Base-by-base conservation (phyloP, 92 coral and sea anemone species). In the Siderastrea radians region DNA sequence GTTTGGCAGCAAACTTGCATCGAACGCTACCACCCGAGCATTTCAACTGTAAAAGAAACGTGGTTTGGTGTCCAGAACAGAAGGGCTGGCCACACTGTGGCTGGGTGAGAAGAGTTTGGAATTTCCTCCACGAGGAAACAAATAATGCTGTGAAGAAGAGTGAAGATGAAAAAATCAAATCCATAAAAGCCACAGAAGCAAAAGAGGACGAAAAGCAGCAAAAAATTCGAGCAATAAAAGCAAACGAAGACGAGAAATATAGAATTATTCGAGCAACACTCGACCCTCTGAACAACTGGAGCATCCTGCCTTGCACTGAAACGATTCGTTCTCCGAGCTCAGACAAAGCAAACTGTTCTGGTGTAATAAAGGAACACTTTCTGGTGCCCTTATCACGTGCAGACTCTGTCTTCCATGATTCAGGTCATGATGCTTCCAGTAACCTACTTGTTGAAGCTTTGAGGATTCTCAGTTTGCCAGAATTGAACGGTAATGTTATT, bases 91-190 rank as follows among this genome's bases (percentile, higher is more conserved):
- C 91, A 4, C 66, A 74, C 8, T 2, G 1, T n/a, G 45, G 0
- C 0, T 95, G 98, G 98, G 5, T 93, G 0, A 1, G 16, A 1
- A 70, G 8, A 1, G 96, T 93, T 11, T 95, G 98, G 98, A 62
- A 0, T 15, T 93, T 90, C 47, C 70, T 95, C 11, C 17, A 68
- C 44, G 49, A 67, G 19, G 19, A 63, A 49, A 75, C 81, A 0
- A 75, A 64, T 7, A 15, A 43, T 13, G 51, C 19, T 16, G n/a
- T 89, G 2, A 16, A 44, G 3, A 12, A 2, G 44, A 19, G n/a
- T 12, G 66, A 72, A 17, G 16, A 77, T 0, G 68, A 75, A 38
- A 12, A 38, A 26, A 45, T 26, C 9, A 66, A 38, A 53, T 2
- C 11, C 13, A 44, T 15, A 10, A 45, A 58, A 63, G 62, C 46